Percentiles rank a stretch among this genome's conserved stretches.
Conservation (phyloP, 1,140 invertebrate genomes). For the Drosophila nannoptera region DNA sequence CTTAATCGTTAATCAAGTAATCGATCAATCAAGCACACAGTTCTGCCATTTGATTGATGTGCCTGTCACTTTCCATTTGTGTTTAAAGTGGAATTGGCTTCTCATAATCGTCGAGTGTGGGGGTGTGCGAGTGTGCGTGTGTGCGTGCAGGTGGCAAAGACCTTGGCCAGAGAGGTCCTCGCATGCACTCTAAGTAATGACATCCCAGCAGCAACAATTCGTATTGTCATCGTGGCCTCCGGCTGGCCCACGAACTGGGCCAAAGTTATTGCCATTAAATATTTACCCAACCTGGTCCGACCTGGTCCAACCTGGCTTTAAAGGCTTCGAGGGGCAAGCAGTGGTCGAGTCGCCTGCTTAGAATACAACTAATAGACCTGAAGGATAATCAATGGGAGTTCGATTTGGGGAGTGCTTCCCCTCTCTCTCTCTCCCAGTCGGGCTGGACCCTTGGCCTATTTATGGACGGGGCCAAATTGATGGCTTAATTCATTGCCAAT, state of each 20-base stretch:
- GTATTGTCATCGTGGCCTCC: conserved; percentile 16
- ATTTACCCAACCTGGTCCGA: neutral
- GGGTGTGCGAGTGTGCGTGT: neutral
- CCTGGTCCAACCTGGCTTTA: neutral
- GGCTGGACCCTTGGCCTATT: neutral
- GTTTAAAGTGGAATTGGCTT: conserved; percentile 31
- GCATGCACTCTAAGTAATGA: conserved; percentile 21
- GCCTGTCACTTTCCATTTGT: conserved; percentile 11
- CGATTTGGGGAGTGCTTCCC: neutral
- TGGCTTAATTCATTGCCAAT: neutral
- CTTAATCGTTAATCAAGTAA: conserved; percentile 20
- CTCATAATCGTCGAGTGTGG: conserved; percentile 13
- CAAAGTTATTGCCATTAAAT: conserved; percentile 9
- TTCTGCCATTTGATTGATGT: conserved; percentile 29
- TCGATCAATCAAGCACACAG: conserved; percentile 24
- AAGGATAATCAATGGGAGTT: too few species aligned
- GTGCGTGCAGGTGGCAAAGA: conserved; percentile 8
- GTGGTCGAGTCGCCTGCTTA: neutral
- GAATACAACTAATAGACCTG: too few species aligned
- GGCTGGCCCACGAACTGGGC: neutral
- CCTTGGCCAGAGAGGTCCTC: conserved; percentile 25
- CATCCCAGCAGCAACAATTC: neutral
- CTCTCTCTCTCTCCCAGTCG: conserved; percentile 5
- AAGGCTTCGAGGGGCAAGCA: neutral
- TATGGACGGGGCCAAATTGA: conserved; percentile 25